Base-by-base conservation (phyloP, 2,888 invertebrate species). In the Chrysodeixis includens region DNA sequence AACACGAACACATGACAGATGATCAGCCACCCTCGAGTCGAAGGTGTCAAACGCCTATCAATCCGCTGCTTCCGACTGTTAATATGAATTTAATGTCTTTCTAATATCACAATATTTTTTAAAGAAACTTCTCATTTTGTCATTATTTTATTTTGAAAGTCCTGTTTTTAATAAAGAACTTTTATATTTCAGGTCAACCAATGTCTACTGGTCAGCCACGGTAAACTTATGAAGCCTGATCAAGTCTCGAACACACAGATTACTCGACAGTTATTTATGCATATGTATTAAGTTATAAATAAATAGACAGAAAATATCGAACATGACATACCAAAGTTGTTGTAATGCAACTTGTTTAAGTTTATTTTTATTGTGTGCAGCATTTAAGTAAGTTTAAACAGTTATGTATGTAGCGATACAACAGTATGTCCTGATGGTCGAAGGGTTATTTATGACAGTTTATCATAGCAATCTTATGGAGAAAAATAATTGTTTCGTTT, bases 291-390 rank as follows among this genome's bases (percentile, higher is more conserved):
- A 70, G 66, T 72, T 70, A 66, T 57, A 40, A 71, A 20, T 56
- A 49, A 44, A 65, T 60, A 65, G 30, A 62, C 58, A 44, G 64
- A 30, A 66, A 62, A 70, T 68, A 70, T 66, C 54, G 66, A 76
- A 77, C 84, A 82, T 87, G 85, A 83, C 83, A 84, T 80, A 81
- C 83, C 83, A 86, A 86, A 85, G 84, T 87, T 86, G 85, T 86
- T 78, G 55, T 75, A 72, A 74, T 61, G 72, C 83, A 83, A 83
- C 86, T 83, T 81, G 62, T 74, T 67, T 79, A 61, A 70, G 57
- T 73, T 75, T 70, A 69, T 66, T 51, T 14, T 57, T 66, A 67
- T 55, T 59, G 64, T 65, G 66, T 72, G 81, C 67, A 78, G 67
- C 69, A 69, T 59, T 77, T 56, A 69, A 62, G 20, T 74, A 51